These are phyloP conservation scores for Oasisia sp. DNA, from an alignment of 2,888 invertebrate species.

Conservation along the genomic window DNA sequence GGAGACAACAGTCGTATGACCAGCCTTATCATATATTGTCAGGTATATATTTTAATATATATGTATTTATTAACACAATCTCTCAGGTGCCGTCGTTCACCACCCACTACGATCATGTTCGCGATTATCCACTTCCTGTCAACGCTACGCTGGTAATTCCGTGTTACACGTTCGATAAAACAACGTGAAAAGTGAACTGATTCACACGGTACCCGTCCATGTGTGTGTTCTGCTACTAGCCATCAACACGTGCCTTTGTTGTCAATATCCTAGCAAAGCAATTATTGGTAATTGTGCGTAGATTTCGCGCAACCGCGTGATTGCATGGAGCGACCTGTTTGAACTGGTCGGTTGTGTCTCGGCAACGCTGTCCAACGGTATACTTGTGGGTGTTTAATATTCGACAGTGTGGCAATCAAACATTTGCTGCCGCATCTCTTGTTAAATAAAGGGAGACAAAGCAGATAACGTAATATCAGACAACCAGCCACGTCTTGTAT, in stretches of 20 bases:
- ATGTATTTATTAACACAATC: too few species aligned
- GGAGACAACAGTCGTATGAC: too few species aligned
- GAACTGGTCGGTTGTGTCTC: not conserved
- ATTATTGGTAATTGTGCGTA: not conserved
- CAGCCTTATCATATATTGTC: too few species aligned
- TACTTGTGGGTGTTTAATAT: not conserved
- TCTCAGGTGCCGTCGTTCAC: too few species aligned
- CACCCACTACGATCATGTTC: too few species aligned
- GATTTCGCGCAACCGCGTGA: not conserved
- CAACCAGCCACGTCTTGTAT: too few species aligned
- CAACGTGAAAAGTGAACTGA: not conserved
- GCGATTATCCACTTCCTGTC: not conserved
- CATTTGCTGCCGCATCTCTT: not conserved
- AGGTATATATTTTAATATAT: too few species aligned
- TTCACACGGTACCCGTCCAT: not conserved
- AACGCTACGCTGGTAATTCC: not conserved
- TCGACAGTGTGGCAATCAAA: not conserved
- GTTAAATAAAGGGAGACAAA: not conserved
- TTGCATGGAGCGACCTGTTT: not conserved
- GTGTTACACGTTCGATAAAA: not conserved
- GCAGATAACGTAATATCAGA: not conserved
- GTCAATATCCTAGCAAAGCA: not conserved
- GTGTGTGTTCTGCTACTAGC: not conserved
- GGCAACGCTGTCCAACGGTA: not conserved
- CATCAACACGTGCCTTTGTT: not conserved